A percentile compares a stretch with the other conserved stretches of the same genome.
phyloP scores from a whole-genome alignment of 2,888 invertebrate species.

The Gymnoscelis rufifasciata region DNA sequence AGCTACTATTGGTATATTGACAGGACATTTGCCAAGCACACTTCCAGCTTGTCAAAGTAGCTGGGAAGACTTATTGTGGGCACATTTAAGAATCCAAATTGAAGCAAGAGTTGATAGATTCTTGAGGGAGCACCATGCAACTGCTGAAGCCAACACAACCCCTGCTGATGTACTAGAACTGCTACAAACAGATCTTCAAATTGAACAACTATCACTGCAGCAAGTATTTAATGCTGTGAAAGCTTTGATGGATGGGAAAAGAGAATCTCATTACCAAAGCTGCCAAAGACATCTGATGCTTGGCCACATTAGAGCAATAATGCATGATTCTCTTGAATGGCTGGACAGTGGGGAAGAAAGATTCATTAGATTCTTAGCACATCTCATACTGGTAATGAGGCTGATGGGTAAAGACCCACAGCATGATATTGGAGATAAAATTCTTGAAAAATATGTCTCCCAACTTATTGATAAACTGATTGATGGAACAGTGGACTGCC shows the following conservation, averaged over 20 bases:
- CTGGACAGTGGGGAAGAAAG: slow-evolving; percentile 74
- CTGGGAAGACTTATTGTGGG: slow-evolving; percentile 96
- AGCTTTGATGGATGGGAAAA: slow-evolving; percentile 74
- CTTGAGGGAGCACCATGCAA: slow-evolving; percentile 66
- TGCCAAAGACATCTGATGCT: slow-evolving; percentile 93
- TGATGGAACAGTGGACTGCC: slow-evolving; percentile 81
- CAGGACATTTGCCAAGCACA: slow-evolving; percentile 90
- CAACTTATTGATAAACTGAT: slow-evolving; percentile 81
- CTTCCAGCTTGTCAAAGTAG: slow-evolving; percentile 85
- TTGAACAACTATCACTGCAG: slow-evolving; percentile 61
- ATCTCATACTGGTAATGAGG: slow-evolving; percentile 89
- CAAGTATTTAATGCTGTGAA: slow-evolving; percentile 69
- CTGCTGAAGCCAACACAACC: slow-evolving; percentile 66
- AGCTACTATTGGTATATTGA: slow-evolving; percentile 87
- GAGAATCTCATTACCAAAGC: slow-evolving; percentile 83
- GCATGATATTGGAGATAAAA: slow-evolving; percentile 85
- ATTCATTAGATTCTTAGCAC: slow-evolving; percentile 89
- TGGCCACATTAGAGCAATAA: slow-evolving; percentile 85
- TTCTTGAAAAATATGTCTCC: slow-evolving; percentile 86
- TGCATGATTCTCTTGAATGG: slow-evolving; percentile 85
- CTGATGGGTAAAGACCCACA: slow-evolving; percentile 86
- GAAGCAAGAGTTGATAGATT: slow-evolving; percentile 89
- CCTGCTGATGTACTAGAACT: slow-evolving; percentile 62
- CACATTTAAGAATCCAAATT: slow-evolving; percentile 88
- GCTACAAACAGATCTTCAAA: slow-evolving; percentile 56